Percentiles rank a stretch among this genome's conserved stretches.
Conservation (phyloP, 2,797 vertebrate species). For the Choloepus didactylus region DNA sequence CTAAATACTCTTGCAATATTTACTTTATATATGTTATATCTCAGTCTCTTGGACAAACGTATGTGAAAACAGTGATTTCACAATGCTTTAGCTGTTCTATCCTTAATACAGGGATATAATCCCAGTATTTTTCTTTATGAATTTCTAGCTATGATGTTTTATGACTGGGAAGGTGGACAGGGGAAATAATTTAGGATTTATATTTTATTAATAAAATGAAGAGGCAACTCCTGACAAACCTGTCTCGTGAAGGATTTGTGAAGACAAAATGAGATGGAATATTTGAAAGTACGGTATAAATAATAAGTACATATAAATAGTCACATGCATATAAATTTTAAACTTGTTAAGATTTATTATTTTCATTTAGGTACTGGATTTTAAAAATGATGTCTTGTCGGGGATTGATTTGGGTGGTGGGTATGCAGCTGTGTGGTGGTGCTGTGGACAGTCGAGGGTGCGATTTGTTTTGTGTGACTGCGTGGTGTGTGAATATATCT, state of each 20-base stretch:
- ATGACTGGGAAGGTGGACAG: not conserved
- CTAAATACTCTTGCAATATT: not conserved
- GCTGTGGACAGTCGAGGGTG: too few species aligned
- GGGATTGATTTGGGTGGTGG: too few species aligned
- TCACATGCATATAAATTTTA: not conserved
- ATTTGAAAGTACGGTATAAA: not conserved
- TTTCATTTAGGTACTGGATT: not conserved
- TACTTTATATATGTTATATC: not conserved
- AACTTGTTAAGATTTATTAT: not conserved
- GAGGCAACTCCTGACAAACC: not conserved
- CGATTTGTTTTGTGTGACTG: too few species aligned
- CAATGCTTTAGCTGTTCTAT: not conserved
- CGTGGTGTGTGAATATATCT: too few species aligned
- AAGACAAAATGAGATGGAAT: not conserved
- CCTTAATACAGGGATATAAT: not conserved
- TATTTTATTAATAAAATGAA: not conserved
- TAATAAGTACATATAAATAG: not conserved
- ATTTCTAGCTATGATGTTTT: constrained; percentile 14
- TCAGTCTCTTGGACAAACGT: not conserved
- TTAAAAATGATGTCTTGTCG: not conserved
- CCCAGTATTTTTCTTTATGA: not conserved
- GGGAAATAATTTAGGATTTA: not conserved
- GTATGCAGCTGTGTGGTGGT: too few species aligned
- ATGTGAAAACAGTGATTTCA: not conserved
- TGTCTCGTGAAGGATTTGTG: not conserved